Percentiles rank a stretch among this genome's conserved stretches.
Evolutionary conservation across 2,113 vertebrate genomes (phyloP).

Genomic region (Oceanites oceanicus): DNA sequence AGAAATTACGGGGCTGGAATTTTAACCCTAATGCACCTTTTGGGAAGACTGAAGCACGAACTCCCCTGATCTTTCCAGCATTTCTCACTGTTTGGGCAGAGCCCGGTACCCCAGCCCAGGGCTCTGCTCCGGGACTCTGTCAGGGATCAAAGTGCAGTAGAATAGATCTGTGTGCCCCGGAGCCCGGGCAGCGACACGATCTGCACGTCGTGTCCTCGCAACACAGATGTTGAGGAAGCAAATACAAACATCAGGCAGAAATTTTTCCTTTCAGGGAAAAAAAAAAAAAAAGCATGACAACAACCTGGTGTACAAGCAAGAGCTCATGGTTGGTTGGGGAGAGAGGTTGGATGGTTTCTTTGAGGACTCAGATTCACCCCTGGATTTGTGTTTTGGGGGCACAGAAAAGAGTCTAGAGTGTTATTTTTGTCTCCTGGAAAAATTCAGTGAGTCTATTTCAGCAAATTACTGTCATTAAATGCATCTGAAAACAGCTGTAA

Average conservation of each 20-base stretch:
- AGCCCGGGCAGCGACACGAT: neutral
- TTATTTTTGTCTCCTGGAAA: neutral
- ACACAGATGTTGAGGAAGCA: neutral
- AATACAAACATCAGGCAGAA: neutral
- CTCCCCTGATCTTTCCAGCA: neutral
- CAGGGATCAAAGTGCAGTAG: neutral
- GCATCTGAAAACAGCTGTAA: neutral
- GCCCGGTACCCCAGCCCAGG: neutral
- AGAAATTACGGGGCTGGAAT: neutral
- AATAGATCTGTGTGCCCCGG: too few species aligned
- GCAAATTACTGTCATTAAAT: constrained; percentile 1
- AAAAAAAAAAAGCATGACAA: neutral
- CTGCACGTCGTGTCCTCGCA: neutral
- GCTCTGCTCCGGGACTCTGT: neutral
- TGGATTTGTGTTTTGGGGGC: neutral
- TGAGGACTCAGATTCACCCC: neutral
- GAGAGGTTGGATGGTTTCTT: neutral
- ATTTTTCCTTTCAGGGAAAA: neutral
- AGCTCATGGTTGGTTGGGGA: accelerated
- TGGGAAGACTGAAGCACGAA: neutral
- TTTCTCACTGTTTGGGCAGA: neutral
- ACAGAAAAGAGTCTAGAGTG: neutral
- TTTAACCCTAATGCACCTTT: neutral
- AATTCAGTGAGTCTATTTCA: neutral
- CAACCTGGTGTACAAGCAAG: neutral